A percentile compares a stretch with the other conserved stretches of the same genome.
phyloP scores from a whole-genome alignment of 1,140 invertebrate genomes.

The Aphelenchoides fujianensis region DNA sequence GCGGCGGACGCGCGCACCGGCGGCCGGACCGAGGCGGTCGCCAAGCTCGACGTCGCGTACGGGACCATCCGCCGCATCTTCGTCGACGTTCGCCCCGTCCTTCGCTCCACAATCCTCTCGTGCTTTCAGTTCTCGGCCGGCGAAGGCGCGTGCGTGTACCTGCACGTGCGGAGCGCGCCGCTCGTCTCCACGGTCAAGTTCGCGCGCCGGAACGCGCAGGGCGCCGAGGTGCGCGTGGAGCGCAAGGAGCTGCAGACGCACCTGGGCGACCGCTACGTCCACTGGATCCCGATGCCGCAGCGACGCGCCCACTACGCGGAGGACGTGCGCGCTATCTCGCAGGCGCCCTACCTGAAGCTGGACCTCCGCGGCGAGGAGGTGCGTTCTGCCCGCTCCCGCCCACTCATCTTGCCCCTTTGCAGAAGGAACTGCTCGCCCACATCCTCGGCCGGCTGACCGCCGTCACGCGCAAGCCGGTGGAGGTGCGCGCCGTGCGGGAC shows the following conservation, averaged over 20 bases:
- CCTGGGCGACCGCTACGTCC: neutral
- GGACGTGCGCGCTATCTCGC: neutral
- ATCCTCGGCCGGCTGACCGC: neutral
- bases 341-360: slow-evolving; percentile 5
- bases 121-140: neutral
- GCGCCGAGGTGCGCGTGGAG: neutral
- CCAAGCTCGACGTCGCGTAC: neutral
- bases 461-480: neutral
- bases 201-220: neutral
- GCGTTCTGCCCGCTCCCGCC: neutral
- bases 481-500: neutral
- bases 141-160: neutral
- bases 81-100: neutral
- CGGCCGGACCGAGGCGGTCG: neutral
- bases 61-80: slow-evolving; percentile 4
- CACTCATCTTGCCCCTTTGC: neutral
- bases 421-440: neutral
- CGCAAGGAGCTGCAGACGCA: neutral
- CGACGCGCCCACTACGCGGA: neutral
- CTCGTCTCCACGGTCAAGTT: neutral
- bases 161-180: neutral
- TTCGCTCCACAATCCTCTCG: neutral
- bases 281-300: neutral
- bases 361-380: neutral
- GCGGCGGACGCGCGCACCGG: neutral